Percentiles rank a stretch among this genome's conserved stretches.
Evolutionary conservation across 2,888 invertebrate genomes (phyloP).

Genomic region (Drosophila melanosoma): DNA sequence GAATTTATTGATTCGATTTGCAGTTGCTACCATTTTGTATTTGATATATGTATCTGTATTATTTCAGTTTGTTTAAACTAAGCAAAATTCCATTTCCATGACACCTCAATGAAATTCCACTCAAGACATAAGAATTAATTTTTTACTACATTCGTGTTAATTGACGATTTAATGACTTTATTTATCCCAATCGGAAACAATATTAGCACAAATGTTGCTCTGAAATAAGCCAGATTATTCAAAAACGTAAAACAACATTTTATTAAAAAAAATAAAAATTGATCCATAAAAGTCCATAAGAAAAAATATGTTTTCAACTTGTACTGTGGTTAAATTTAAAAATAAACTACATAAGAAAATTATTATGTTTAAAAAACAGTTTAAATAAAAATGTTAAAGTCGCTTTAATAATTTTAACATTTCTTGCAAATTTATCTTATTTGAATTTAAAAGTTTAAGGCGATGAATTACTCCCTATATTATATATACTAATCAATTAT

Average conservation of each 20-base stretch:
- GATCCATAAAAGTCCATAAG: no score
- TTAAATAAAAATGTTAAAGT: not conserved
- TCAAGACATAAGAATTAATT: constrained; percentile 19
- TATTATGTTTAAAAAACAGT: rapidly evolving
- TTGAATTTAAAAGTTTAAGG: no score
- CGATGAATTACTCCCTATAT: not conserved
- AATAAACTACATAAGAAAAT: not conserved
- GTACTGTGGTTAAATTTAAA: not conserved
- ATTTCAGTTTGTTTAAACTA: not conserved
- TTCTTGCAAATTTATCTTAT: not conserved
- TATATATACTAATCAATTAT: no score
- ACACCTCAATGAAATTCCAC: constrained; percentile 7
- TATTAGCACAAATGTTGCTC: constrained; percentile 6
- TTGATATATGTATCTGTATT: not conserved
- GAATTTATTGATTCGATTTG: constrained; percentile 28
- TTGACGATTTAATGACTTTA: constrained; percentile 41
- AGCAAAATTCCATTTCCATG: constrained; percentile 37
- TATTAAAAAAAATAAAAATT: no score
- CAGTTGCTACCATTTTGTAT: not conserved
- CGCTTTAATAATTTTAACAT: not conserved
- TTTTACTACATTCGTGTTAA: constrained; percentile 13
- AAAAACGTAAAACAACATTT: not conserved
- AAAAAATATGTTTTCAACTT: not conserved
- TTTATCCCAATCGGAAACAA: constrained; percentile 17
- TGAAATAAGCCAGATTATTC: constrained; percentile 13